Evolutionary conservation across 2,797 vertebrate species (phyloP), one percentile per base, ranked within the genome.

Genomic region (Malacoctenus gilli): DNA sequence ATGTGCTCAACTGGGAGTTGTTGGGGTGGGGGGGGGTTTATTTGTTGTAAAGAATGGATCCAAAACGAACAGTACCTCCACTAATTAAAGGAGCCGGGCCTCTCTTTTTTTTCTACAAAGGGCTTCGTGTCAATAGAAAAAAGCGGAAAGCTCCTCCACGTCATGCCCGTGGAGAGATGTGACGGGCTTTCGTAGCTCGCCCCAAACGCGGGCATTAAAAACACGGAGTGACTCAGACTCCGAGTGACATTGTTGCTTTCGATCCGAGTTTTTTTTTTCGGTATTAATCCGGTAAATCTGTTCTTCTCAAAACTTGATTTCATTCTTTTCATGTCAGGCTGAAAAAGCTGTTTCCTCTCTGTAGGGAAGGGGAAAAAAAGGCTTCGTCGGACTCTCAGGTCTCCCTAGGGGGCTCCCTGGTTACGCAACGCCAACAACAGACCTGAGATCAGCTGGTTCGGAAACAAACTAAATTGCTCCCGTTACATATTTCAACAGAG

Each of bases 21-120:
- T n/a, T n/a, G n/a, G n/a, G n/a, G n/a, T n/a, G n/a, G n/a, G n/a
- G n/a, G n/a, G n/a, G n/a, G n/a, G n/a, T n/a, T n/a, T n/a, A n/a
- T 59, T 58, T 60, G 25, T 41, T 59, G 38, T 37, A 35, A 46
- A 46, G 10, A 28, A 55, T 46, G 58, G 43, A 20, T 5, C 19
- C 46, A 42, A 67, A 42, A 48, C 28, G 19, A 40, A 44, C 41
- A 5, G 41, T 49, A 30, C 39, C 31, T 8, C 1, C n/a, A 41
- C 49, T 59, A 66, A 75, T 75, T 63, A 63, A 52, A 69, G 37
- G 38, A 66, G 43, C 13, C 46, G 55, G 39, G n/a, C n/a, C n/a
- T n/a, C n/a, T 22, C 22, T 49, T 28, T 44, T 19, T 28, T 59
- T 44, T 52, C 53, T 62, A 57, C 42, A 57, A 57, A 10, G 8